Conservation (phyloP, 2,888 invertebrate species). For the Masnerella sp. region DNA sequence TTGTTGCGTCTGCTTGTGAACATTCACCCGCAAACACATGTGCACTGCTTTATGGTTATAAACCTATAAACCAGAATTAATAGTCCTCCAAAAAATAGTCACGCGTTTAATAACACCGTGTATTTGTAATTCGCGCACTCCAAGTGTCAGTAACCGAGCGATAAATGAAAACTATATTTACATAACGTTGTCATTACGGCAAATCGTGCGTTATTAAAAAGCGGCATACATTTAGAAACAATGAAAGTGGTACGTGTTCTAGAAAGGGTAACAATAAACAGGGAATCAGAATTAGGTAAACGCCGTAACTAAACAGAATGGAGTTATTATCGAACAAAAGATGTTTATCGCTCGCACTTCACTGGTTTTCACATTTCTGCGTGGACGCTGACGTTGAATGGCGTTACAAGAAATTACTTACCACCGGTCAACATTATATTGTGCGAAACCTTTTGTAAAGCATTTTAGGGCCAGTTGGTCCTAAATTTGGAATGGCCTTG, state of each 20-base stretch:
- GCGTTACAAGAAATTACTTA: constrained; percentile 50
- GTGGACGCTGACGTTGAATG: constrained; percentile 27
- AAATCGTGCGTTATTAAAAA: constrained; percentile 27
- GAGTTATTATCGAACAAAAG: constrained; percentile 55
- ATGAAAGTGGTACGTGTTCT: constrained; percentile 51
- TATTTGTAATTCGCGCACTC: constrained; percentile 10
- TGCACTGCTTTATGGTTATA: constrained; percentile 51
- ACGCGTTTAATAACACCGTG: constrained; percentile 19
- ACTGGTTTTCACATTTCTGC: constrained; percentile 47
- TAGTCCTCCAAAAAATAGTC: constrained; percentile 45
- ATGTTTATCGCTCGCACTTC: constrained; percentile 53
- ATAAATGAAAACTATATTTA: constrained; percentile 23
- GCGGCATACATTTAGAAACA: constrained; percentile 32
- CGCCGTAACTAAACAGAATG: constrained; percentile 51
- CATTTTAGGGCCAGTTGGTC: constrained; percentile 40
- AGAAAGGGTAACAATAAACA: constrained; percentile 54
- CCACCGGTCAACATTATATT: constrained; percentile 50
- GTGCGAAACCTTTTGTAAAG: constrained; percentile 41
- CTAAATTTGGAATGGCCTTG: constrained; percentile 53
- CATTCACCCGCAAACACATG: constrained; percentile 45
- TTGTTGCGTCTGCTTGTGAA: constrained; percentile 22
- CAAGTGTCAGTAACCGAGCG: constrained; percentile 1
- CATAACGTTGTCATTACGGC: constrained; percentile 31
- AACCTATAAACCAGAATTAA: constrained; percentile 52
- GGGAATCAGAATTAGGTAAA: constrained; percentile 52